Base-by-base conservation (phyloP, 2,888 invertebrate genomes). In the Seira sanloemensis region DNA sequence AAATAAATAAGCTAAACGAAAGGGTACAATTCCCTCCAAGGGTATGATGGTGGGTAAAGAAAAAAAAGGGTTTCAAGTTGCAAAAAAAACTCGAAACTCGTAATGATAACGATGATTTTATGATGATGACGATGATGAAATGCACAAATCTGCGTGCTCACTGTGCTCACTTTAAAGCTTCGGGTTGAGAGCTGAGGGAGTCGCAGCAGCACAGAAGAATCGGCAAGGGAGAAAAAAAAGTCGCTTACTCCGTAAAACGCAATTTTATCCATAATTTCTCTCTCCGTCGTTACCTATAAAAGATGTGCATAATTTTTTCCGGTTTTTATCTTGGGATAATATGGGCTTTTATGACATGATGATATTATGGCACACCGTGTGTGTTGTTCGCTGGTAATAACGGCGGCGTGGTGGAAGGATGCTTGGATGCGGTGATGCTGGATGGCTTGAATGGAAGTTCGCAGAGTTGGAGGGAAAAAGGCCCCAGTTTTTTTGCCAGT, bases 391-490 rank as follows among this genome's bases (percentile, higher is more conserved):
- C n/a, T n/a, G n/a, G n/a, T n/a, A n/a, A n/a, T n/a, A n/a, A n/a
- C n/a, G n/a, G n/a, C n/a, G n/a, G n/a, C n/a, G n/a, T n/a, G n/a
- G n/a, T n/a, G n/a, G n/a, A n/a, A n/a, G n/a, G n/a, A n/a, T n/a
- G n/a, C n/a, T 66, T 68, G 66, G 66, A 65, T 12, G 69, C 16
- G 69, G 72, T 4, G 54, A 73, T 73, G 73, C 50, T 72, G 73
- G 73, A 73, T 58, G 27, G 73, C 73, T 54, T 73, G 62, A n/a
- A n/a, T n/a, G n/a, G n/a, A n/a, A n/a, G n/a, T n/a, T n/a, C n/a
- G n/a, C n/a, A n/a, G n/a, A n/a, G n/a, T n/a, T n/a, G n/a, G n/a
- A n/a, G 37, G 5, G 12, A 37, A 37, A 37, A 37, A 37, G 37
- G 37, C 37, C 12, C 37, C 37, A 37, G 4, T 37, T 37, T 37